Conservation (phyloP, 2,888 invertebrate genomes). For the Criorhina ranunculi region DNA sequence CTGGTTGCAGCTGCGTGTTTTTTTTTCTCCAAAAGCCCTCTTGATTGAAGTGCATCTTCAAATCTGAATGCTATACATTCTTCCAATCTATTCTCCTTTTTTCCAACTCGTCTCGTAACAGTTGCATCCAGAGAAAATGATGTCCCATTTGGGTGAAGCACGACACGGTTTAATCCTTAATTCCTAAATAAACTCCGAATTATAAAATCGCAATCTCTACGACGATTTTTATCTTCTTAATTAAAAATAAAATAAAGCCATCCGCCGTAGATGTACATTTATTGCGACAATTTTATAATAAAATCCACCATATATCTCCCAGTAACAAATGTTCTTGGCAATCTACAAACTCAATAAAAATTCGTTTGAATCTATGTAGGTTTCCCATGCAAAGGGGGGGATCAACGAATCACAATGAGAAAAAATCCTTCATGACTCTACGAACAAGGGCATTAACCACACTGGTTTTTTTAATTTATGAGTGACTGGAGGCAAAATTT, state of each 20-base stretch:
- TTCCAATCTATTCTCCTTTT: too few species aligned
- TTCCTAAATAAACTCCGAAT: neutral
- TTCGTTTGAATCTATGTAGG: conserved; percentile 49
- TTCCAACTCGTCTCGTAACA: too few species aligned
- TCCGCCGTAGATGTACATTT: conserved; percentile 26
- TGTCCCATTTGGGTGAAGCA: too few species aligned
- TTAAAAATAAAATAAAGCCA: conserved; percentile 19
- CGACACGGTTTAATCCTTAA: neutral
- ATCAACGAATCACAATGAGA: conserved; percentile 53
- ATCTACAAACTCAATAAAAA: conserved; percentile 60
- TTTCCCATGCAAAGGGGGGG: conserved; percentile 26
- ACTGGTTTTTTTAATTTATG: conserved; percentile 74
- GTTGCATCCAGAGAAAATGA: too few species aligned
- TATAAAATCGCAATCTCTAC: neutral
- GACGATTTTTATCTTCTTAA: conserved; percentile 13
- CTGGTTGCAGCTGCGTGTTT: too few species aligned
- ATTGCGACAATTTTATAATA: conserved; percentile 53
- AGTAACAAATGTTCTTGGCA: conserved; percentile 50
- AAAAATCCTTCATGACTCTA: conserved; percentile 46
- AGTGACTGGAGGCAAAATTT: conserved; percentile 74
- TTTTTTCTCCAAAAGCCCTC: too few species aligned
- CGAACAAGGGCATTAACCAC: conserved; percentile 72
- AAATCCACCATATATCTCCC: conserved; percentile 41
- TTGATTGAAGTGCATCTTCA: too few species aligned
- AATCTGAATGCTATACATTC: too few species aligned